Conservation (phyloP, 2,113 vertebrate species). For the Apodemus speciosus region DNA sequence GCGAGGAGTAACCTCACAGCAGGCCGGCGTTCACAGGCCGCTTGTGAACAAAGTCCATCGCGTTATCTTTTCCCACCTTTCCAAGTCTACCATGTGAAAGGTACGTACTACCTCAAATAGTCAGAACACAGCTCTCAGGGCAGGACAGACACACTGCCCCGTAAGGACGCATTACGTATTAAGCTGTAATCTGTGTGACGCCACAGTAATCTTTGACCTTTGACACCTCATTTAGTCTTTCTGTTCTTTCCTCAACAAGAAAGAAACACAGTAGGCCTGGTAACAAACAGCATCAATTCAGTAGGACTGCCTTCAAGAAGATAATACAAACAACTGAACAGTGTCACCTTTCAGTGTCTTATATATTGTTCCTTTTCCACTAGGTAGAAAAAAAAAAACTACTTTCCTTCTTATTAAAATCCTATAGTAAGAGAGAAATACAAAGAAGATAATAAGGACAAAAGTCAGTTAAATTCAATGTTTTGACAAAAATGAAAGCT, state of each 20-base stretch:
- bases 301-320: neutral
- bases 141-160: neutral
- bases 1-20: neutral
- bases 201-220: neutral
- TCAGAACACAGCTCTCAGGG: neutral
- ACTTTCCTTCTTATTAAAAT: neutral
- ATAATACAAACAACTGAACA: neutral
- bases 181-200: neutral
- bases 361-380: neutral
- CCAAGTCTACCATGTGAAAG: neutral
- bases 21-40: neutral
- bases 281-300: neutral
- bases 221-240: neutral
- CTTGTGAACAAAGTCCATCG: neutral
- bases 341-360: neutral
- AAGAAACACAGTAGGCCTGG: neutral
- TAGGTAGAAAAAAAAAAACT: neutral
- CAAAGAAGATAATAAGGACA: slow-evolving; percentile 1
- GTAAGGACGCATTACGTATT: neutral
- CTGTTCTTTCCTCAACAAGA: neutral
- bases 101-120: neutral
- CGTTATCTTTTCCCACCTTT: neutral
- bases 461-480: slow-evolving; percentile 50
- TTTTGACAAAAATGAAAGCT: slow-evolving; percentile 2
- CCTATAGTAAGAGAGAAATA: slow-evolving; percentile 10